phyloP scores from a whole-genome alignment of 2,888 invertebrate species.

The Metalampra italica region DNA sequence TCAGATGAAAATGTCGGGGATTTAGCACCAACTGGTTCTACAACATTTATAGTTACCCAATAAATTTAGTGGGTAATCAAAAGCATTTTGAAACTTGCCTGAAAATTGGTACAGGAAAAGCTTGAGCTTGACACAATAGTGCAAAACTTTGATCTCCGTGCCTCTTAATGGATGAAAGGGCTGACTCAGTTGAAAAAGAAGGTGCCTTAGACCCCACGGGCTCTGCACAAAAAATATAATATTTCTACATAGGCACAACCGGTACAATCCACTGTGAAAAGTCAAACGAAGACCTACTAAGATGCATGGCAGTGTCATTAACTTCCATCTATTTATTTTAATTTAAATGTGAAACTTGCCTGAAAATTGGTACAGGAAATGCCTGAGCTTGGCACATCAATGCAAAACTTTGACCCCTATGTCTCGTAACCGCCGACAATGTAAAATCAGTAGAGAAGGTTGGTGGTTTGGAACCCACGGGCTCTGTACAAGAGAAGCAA shows the following conservation, averaged over 20 bases:
- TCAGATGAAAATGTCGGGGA: slow-evolving; percentile 78
- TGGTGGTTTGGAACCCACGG: slow-evolving; percentile 77
- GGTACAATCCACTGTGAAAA: neutral
- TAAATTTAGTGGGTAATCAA: neutral
- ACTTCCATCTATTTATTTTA: neutral
- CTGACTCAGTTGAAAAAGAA: slow-evolving; percentile 82
- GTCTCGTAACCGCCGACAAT: slow-evolving; percentile 78
- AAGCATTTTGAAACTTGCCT: slow-evolving; percentile 73
- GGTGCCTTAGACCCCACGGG: slow-evolving; percentile 84
- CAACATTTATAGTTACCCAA: slow-evolving; percentile 28
- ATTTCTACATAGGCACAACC: neutral
- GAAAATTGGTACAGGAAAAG: slow-evolving; percentile 83
- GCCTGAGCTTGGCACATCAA: slow-evolving; percentile 85
- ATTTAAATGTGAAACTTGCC: slow-evolving; percentile 78
- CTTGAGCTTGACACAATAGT: slow-evolving; percentile 84
- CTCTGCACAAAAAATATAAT: slow-evolving; percentile 68
- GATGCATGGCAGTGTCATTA: neutral
- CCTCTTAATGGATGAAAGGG: slow-evolving; percentile 79
- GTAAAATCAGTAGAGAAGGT: slow-evolving; percentile 80
- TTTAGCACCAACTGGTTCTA: slow-evolving; percentile 75
- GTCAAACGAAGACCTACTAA: neutral
- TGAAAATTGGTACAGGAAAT: slow-evolving; percentile 84
- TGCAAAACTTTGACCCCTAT: slow-evolving; percentile 76
- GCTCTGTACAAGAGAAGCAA: slow-evolving; percentile 11
- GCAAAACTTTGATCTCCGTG: slow-evolving; percentile 77